Percentiles rank a stretch among this genome's conserved stretches.
phyloP scores from a whole-genome alignment of 2,888 invertebrate species.

The Alitta virens region DNA sequence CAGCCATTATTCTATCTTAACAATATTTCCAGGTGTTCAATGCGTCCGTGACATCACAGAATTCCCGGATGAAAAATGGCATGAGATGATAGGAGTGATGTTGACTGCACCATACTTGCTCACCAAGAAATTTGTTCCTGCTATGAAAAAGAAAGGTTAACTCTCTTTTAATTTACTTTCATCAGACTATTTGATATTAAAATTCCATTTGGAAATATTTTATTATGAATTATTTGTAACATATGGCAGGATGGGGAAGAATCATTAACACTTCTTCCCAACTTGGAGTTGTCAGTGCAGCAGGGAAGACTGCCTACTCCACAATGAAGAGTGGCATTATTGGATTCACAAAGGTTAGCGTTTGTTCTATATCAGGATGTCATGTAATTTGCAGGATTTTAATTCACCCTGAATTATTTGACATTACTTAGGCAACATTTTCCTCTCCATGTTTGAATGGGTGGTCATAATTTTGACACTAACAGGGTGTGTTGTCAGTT shows the following conservation, averaged over 20 bases:
- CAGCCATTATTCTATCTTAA: no score
- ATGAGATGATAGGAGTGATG: constrained; percentile 37
- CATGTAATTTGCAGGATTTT: no score
- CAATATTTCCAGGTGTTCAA: constrained; percentile 17
- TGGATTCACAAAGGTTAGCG: constrained; percentile 35
- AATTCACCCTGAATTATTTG: no score
- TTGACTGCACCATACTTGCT: constrained; percentile 39
- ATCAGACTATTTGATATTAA: neutral
- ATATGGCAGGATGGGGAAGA: constrained; percentile 36
- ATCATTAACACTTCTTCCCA: constrained; percentile 41
- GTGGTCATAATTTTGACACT: no score
- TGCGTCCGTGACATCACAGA: constrained; percentile 33
- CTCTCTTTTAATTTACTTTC: neutral
- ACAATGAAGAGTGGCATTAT: constrained; percentile 35
- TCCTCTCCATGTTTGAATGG: no score
- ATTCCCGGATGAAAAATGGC: constrained; percentile 41
- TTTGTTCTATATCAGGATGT: neutral
- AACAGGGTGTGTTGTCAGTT: no score
- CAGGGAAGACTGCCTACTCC: constrained; percentile 36
- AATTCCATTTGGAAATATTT: no score
- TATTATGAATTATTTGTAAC: neutral
- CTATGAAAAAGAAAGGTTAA: constrained; percentile 37
- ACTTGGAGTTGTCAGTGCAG: constrained; percentile 36
- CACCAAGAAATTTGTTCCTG: constrained; percentile 32
- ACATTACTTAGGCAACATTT: no score